Evolutionary conservation across 2,113 vertebrate genomes (phyloP), one percentile per base, ranked within the genome.

Genomic region (Atlantisia rogersi): DNA sequence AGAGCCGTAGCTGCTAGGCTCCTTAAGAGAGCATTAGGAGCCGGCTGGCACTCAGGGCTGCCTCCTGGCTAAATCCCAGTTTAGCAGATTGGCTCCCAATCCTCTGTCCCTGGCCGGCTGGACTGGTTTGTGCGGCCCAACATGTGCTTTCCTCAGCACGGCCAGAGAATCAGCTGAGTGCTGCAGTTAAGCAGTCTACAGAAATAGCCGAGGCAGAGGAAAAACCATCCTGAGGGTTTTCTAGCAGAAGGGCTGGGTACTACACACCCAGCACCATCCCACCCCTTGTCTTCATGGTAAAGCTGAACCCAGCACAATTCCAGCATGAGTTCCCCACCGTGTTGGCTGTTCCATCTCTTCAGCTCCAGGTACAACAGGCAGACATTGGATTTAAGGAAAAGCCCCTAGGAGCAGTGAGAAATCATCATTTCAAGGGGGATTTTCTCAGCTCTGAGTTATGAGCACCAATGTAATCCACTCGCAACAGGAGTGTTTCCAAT

Each of bases 61-160:
- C 84, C 73, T 71, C 86, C 84, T 63, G 81, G 81, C 42, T 95
- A 95, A 97, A 96, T 95, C 93, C 95, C 94, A 60, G 79, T 93
- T 96, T 60, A 95, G 84, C 82, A 46, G 90, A 56, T 88, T 90
- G 88, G 37, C 88, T 85, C 37, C 63, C 89, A 86, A 65, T 93
- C 89, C 85, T 48, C 89, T 82, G 67, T 75, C 76, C 76, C 92
- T 55, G 73, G 35, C 26, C 8, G 42, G 40, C 84, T 88, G 62
- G 67, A 10, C 69, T 63, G 55, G 59, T 87, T 44, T 95, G 87
- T 35, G 84, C 9, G 3, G 76, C 88, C 42, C 42, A 73, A n/a
- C 64, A 11, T 44, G 42, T 78, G 42, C 88, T 78, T 62, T 53
- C 56, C 67, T 75, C 91, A 71, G 59, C 80, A 60, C 1, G 14